Percentiles rank a stretch among this genome's conserved stretches.
phyloP scores from a whole-genome alignment of 53 echinoderm and acorn worm species.

The Apostichopus leukothele region DNA sequence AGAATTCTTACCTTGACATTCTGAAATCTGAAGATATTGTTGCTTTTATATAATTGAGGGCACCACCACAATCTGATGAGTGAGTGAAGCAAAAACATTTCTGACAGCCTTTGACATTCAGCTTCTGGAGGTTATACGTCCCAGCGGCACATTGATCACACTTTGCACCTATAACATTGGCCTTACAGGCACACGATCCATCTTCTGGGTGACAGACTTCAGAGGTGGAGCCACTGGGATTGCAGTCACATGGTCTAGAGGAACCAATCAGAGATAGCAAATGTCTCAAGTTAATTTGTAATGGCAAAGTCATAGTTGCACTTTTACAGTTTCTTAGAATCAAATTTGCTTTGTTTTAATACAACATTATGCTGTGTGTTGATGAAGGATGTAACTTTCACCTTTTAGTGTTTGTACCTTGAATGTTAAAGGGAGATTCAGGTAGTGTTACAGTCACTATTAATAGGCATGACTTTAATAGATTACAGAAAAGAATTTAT shows the following conservation, averaged over 20 bases:
- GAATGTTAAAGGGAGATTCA: too few relatives aligned
- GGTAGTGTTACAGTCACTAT: too few relatives aligned
- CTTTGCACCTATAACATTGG: constrained; percentile 69
- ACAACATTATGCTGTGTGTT: too few relatives aligned
- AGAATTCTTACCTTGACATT: constrained; percentile 45
- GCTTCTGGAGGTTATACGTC: constrained; percentile 67
- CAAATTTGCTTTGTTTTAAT: background rate
- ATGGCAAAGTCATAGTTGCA: background rate
- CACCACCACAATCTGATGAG: constrained; percentile 60
- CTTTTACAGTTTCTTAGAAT: background rate
- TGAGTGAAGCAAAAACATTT: constrained; percentile 88
- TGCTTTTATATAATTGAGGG: constrained; percentile 66
- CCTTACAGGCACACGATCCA: constrained; percentile 83
- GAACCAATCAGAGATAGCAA: background rate
- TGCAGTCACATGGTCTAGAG: constrained; percentile 76
- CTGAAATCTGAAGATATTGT: constrained; percentile 68
- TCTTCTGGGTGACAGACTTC: constrained; percentile 56
- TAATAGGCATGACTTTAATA: too few relatives aligned
- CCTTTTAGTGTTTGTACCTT: too few relatives aligned
- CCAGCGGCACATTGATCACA: constrained; percentile 71
- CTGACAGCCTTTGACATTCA: constrained; percentile 81
- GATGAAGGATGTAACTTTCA: too few relatives aligned
- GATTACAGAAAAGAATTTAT: too few relatives aligned
- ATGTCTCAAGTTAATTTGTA: too few relatives aligned
- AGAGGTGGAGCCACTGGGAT: constrained; percentile 60